Percentiles rank a stretch among this genome's conserved stretches.
phyloP scores from a whole-genome alignment of 2,888 invertebrate species.

The Drosophila buzzatii region DNA sequence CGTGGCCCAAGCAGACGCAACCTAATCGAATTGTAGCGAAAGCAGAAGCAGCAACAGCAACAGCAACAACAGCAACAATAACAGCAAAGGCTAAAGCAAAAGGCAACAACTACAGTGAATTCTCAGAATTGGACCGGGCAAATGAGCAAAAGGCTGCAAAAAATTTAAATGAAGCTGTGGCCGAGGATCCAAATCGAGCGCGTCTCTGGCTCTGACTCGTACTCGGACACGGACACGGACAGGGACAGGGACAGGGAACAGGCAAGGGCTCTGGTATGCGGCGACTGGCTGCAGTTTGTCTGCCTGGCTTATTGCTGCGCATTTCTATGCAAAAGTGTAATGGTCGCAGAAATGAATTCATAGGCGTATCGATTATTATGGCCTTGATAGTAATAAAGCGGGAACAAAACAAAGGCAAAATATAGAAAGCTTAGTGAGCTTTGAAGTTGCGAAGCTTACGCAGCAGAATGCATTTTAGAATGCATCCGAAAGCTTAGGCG shows the following conservation, averaged over 20 bases:
- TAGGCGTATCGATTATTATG: too few relatives aligned
- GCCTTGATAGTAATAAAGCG: too few relatives aligned
- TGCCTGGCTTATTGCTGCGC: conserved; percentile 48
- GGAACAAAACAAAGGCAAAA: too few relatives aligned
- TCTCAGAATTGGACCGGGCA: conserved; percentile 59
- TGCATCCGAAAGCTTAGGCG: too few relatives aligned
- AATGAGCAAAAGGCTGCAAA: conserved; percentile 60
- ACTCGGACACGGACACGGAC: not conserved
- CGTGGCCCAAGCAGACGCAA: conserved; percentile 48
- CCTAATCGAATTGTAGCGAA: conserved; percentile 68
- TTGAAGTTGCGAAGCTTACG: too few relatives aligned
- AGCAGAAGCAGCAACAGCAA: conserved; percentile 32
- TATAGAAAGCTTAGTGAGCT: too few relatives aligned
- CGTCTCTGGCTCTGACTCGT: too few relatives aligned
- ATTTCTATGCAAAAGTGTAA: conserved; percentile 45
- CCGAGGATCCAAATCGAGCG: conserved; percentile 12
- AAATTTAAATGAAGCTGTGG: conserved; percentile 79
- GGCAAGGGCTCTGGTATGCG: conserved; percentile 18
- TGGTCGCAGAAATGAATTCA: too few relatives aligned
- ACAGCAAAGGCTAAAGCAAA: conserved; percentile 17
- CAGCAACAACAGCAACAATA: conserved; percentile 11
- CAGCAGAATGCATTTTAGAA: too few relatives aligned
- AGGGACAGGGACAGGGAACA: not conserved
- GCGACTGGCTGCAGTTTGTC: conserved; percentile 55
- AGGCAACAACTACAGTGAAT: conserved; percentile 42